A percentile compares a stretch with the other conserved stretches of the same genome.
Evolutionary conservation across 2,888 invertebrate genomes (phyloP).

Genomic region (Acrobasis consociella): DNA sequence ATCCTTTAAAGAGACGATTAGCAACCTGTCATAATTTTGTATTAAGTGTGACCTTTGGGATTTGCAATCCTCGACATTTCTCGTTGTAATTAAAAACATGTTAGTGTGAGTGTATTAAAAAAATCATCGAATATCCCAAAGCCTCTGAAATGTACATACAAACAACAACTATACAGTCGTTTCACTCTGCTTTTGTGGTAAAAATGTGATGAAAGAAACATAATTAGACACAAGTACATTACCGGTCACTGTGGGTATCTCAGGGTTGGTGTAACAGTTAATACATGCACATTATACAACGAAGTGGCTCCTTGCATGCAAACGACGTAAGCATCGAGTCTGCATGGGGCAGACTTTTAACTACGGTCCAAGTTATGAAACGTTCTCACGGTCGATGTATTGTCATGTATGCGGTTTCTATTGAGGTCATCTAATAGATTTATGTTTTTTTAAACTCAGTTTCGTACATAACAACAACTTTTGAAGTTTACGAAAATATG

Average conservation of each 20-base stretch:
- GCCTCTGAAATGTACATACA: too few relatives aligned
- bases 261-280: constrained; percentile 31
- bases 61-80: too few relatives aligned
- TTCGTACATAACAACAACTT: constrained; percentile 21
- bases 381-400: constrained; percentile 67
- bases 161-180: too few relatives aligned
- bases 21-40: too few relatives aligned
- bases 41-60: too few relatives aligned
- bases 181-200: too few relatives aligned
- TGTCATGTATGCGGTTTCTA: constrained; percentile 51
- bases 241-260: neutral
- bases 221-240: neutral
- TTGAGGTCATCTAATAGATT: constrained; percentile 47
- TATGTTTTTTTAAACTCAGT: constrained; percentile 36
- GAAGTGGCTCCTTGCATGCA: constrained; percentile 48
- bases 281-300: constrained; percentile 49
- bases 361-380: constrained; percentile 69
- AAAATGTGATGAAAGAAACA: too few relatives aligned
- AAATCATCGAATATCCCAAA: too few relatives aligned
- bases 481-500: neutral
- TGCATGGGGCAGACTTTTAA: constrained; percentile 35
- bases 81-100: too few relatives aligned
- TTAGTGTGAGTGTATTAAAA: too few relatives aligned
- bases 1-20: too few relatives aligned
- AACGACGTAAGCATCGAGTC: constrained; percentile 62